These are phyloP conservation scores for Mamestra configurata DNA, from an alignment of 1,140 invertebrate species.

Conservation along the genomic window DNA sequence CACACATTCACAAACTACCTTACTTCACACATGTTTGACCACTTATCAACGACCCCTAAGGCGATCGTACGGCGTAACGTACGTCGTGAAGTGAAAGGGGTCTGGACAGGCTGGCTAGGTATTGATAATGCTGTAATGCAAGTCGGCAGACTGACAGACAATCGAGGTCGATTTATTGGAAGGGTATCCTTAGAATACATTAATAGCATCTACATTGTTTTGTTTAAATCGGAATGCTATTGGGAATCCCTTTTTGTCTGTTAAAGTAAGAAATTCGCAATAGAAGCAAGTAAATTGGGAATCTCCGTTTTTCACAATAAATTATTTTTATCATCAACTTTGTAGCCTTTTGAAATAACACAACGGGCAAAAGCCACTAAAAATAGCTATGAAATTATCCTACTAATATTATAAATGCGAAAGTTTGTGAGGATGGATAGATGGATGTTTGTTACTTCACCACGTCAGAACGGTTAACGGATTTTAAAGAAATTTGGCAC, in stretches of 20 bases:
- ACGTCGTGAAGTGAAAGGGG: slow-evolving; percentile 1
- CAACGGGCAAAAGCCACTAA: too few relatives aligned
- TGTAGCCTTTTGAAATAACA: too few relatives aligned
- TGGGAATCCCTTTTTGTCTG: neutral
- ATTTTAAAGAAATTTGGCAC: too few relatives aligned
- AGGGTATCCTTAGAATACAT: slow-evolving; percentile 40
- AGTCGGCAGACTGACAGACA: slow-evolving; percentile 67
- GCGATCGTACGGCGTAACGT: too few relatives aligned
- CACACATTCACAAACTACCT: slow-evolving; percentile 13
- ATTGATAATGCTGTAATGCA: slow-evolving; percentile 65
- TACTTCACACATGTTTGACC: slow-evolving; percentile 14
- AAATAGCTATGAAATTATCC: too few relatives aligned
- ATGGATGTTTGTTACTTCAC: too few relatives aligned
- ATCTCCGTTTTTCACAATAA: too few relatives aligned
- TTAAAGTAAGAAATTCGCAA: neutral
- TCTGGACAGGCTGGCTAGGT: slow-evolving; percentile 56
- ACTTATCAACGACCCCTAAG: slow-evolving; percentile 30
- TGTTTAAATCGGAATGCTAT: slow-evolving; percentile 21
- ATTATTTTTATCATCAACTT: too few relatives aligned
- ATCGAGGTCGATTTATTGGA: slow-evolving; percentile 64
- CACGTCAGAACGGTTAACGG: too few relatives aligned
- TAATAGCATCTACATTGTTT: slow-evolving; percentile 37
- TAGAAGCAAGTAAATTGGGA: neutral
- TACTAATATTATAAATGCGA: too few relatives aligned
- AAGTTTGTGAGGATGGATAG: too few relatives aligned